Conservation (phyloP, 2,888 invertebrate genomes). For the Platycnemis pennipes region DNA sequence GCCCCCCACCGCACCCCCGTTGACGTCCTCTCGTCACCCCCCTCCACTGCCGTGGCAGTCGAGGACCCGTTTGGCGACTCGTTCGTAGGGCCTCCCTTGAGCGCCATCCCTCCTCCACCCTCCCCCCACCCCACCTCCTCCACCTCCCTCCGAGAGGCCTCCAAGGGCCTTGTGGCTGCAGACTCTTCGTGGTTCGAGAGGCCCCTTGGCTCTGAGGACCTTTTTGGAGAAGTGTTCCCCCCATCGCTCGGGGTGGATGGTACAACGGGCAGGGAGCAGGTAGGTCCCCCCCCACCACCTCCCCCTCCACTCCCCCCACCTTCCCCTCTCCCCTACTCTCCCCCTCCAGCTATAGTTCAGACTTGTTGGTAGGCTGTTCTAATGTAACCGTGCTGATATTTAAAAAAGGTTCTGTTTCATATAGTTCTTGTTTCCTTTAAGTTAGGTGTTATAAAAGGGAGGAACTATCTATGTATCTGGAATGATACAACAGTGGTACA, state of each 20-base stretch:
- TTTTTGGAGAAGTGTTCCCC: slow-evolving; percentile 35
- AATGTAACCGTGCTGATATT: background rate
- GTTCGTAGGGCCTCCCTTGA: slow-evolving; percentile 78
- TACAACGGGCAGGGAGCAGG: slow-evolving; percentile 57
- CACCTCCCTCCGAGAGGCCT: slow-evolving; percentile 70
- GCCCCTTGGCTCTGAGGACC: slow-evolving; percentile 58
- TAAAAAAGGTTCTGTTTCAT: background rate
- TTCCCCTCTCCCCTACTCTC: background rate
- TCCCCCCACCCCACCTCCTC: slow-evolving; percentile 44
- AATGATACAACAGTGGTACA: no score
- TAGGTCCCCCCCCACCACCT: slow-evolving; percentile 39
- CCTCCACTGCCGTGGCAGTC: background rate
- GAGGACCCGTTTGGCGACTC: slow-evolving; percentile 88
- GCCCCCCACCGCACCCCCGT: background rate
- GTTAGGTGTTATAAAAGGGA: background rate
- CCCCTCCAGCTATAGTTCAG: no score
- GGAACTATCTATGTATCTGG: no score
- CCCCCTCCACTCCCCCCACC: background rate
- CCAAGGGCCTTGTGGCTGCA: slow-evolving; percentile 22
- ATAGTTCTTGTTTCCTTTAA: background rate
- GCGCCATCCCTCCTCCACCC: slow-evolving; percentile 70
- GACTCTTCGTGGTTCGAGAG: slow-evolving; percentile 58
- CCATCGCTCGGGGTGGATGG: background rate
- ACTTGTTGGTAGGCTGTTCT: background rate
- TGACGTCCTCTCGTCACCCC: slow-evolving; percentile 47